Percentiles rank a stretch among this genome's conserved stretches.
These are phyloP conservation scores for Albula glossodonta DNA, from an alignment of 2,113 vertebrate genomes.

Conservation along the genomic window DNA sequence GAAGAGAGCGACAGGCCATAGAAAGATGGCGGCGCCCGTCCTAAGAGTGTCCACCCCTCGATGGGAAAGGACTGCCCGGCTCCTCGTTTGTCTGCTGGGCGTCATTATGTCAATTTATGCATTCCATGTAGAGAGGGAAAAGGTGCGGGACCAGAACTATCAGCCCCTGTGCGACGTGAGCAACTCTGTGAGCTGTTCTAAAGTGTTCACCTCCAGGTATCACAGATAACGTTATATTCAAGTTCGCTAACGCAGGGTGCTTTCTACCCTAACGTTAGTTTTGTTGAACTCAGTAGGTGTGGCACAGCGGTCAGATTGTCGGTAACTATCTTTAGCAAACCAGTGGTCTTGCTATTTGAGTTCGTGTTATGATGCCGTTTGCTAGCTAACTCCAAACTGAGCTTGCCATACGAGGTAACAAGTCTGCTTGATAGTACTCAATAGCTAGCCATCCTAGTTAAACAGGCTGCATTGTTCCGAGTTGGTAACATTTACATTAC, in stretches of 20 bases:
- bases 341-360: background rate
- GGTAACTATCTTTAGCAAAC: background rate
- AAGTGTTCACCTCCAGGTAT: conserved; percentile 95
- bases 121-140: conserved; percentile 90
- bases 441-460: background rate
- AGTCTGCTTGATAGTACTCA: background rate
- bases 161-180: conserved; percentile 88
- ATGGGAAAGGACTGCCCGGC: conserved; percentile 90
- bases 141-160: conserved; percentile 80
- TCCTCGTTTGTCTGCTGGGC: conserved; percentile 84
- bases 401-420: background rate
- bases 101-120: conserved; percentile 88
- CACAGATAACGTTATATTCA: conserved; percentile 30
- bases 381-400: background rate
- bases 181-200: conserved; percentile 90
- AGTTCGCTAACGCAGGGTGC: conserved; percentile 28
- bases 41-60: conserved; percentile 96
- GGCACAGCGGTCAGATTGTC: background rate
- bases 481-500: background rate
- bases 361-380: background rate
- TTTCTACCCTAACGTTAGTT: background rate
- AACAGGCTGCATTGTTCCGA: background rate
- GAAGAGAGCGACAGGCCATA: conserved; percentile 66
- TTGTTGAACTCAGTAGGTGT: background rate
- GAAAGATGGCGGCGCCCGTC: conserved; percentile 97